phyloP scores from a whole-genome alignment of 2,113 vertebrate species.

The Podarcis cretensis region DNA sequence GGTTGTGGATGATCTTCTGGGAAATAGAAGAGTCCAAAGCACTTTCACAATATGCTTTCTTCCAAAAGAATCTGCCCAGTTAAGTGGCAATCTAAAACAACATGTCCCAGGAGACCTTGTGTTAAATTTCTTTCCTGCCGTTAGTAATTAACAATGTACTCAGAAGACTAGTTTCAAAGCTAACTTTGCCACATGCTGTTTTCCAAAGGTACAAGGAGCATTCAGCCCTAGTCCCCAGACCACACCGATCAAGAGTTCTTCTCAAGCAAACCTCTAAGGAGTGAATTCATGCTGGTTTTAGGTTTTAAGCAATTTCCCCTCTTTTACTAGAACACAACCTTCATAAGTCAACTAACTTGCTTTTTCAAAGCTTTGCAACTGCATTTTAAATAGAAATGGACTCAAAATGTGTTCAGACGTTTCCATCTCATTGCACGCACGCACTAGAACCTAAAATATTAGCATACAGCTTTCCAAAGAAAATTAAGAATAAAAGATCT shows the following conservation, averaged over 20 bases:
- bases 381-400: slow-evolving; percentile 27
- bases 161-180: background rate
- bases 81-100: background rate
- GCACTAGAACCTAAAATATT: background rate
- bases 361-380: slow-evolving; percentile 26
- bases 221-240: background rate
- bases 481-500: slow-evolving; percentile 11
- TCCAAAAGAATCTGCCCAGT: background rate
- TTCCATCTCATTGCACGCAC: background rate
- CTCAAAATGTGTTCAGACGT: background rate
- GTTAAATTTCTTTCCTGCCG: background rate
- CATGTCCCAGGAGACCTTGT: background rate
- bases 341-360: slow-evolving; percentile 37
- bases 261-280: background rate
- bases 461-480: slow-evolving; percentile 6
- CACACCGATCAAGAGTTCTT: background rate
- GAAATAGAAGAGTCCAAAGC: background rate
- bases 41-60: background rate
- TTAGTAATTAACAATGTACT: background rate
- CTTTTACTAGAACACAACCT: slow-evolving; percentile 31
- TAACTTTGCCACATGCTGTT: background rate
- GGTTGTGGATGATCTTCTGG: background rate
- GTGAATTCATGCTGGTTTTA: slow-evolving; percentile 34
- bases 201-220: background rate
- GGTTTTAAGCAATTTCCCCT: background rate